Evolutionary conservation across 1,140 invertebrate genomes (phyloP).

Genomic region (Cydia splendana): DNA sequence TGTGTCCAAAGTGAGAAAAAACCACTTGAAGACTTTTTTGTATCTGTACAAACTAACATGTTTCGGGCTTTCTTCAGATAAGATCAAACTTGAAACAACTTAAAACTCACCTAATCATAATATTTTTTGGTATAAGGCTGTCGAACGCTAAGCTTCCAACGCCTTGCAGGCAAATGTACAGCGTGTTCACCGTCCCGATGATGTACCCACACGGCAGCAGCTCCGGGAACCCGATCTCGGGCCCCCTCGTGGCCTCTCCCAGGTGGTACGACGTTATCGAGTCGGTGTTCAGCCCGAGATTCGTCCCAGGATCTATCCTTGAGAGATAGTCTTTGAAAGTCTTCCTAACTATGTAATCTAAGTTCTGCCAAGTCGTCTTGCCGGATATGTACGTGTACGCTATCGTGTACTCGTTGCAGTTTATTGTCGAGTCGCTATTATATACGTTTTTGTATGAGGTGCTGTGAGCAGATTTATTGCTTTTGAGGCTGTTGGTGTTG

Average conservation of each 20-base stretch:
- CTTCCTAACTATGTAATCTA: constrained; percentile 94
- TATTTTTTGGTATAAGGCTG: constrained; percentile 97
- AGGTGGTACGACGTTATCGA: constrained; percentile 95
- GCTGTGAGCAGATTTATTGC: constrained; percentile 82
- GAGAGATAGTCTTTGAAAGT: constrained; percentile 97
- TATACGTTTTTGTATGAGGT: constrained; percentile 76
- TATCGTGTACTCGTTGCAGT: constrained; percentile 86
- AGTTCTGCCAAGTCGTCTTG: constrained; percentile 96
- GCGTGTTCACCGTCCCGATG: constrained; percentile 89
- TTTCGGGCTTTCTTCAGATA: no score
- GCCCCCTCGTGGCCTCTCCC: constrained; percentile 90
- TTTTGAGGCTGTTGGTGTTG: constrained; percentile 79
- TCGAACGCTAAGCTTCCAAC: constrained; percentile 97
- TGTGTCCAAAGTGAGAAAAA: no score
- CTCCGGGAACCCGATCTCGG: constrained; percentile 88
- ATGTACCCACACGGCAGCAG: constrained; percentile 96
- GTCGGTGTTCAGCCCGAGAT: constrained; percentile 93
- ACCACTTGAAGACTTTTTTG: no score
- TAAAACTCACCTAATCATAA: constrained; percentile 89
- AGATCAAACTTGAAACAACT: no score
- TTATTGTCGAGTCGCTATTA: constrained; percentile 79
- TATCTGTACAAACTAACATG: no score
- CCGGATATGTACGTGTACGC: constrained; percentile 94
- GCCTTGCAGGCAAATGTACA: constrained; percentile 91
- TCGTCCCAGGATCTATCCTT: constrained; percentile 94